Base-by-base conservation (phyloP, 2,888 invertebrate genomes). In the Matsumyia berberina region DNA sequence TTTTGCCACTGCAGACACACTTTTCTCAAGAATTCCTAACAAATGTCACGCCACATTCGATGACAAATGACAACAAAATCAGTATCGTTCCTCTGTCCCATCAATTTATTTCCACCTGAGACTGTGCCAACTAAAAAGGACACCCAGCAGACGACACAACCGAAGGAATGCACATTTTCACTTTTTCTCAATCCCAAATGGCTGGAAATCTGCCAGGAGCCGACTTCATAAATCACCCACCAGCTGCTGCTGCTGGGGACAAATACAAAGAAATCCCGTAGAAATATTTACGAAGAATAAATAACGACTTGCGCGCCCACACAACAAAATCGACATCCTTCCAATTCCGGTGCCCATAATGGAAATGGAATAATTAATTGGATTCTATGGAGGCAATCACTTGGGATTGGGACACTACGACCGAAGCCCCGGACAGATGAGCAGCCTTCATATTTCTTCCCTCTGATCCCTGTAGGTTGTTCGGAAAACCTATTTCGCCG, bases 321-420 rank as follows among this genome's bases (percentile, higher is more conserved):
- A 77, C 4, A 24, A 4, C 24, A 24, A 46, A 37, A 39, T 33
- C n/a, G 31, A 31, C 15, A 37, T 49, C 53, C 53, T 33, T 44
- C 33, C 62, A 19, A 29, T 70, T 77, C 51, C 37, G 58, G 62
- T 39, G 35, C 7, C 69, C 17, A 29, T 69, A 55, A 74, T 80
- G 67, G 67, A 80, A 73, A 67, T 60, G 31, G 44, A 82, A 70
- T 82, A 76, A 82, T 77, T 82, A 72, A 82, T 77, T 82, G 81
- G 35, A 55, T 80, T 82, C 62, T 44, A 66, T n/a, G 58, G 55
- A 24, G 24, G n/a, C 46, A 12, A 62, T 49, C 35, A 35, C 55
- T 81, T 53, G 72, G 51, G 70, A 77, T 33, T 24, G 19, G 15
- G 19, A 64, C 29, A 37, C n/a, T 51, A 31, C 62, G n/a, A 39